Conservation (phyloP, 2,797 vertebrate genomes). For the Takifugu rubripes region DNA sequence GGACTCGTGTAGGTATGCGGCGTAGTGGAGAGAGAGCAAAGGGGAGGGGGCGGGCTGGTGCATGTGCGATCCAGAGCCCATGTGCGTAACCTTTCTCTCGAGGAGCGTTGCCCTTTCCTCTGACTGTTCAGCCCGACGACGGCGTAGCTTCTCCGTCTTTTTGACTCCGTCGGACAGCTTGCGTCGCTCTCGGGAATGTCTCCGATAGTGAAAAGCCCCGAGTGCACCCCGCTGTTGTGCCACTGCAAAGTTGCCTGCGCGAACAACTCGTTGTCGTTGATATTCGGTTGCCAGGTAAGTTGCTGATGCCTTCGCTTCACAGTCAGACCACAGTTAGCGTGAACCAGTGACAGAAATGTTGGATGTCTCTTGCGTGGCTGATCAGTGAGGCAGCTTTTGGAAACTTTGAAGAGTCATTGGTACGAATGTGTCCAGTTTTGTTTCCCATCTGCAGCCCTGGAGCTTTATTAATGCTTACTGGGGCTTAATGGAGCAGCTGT, state of each 20-base stretch:
- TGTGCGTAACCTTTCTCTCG: conserved; percentile 28
- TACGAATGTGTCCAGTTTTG: not conserved
- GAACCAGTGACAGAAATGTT: not conserved
- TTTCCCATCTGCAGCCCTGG: conserved; percentile 13
- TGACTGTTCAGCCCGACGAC: conserved; percentile 60
- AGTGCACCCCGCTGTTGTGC: conserved; percentile 90
- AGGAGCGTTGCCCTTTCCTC: conserved; percentile 63
- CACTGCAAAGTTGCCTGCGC: conserved; percentile 97
- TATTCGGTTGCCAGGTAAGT: conserved; percentile 99
- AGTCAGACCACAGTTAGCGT: not conserved
- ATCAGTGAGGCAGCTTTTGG: not conserved
- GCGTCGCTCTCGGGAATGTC: conserved; percentile 79
- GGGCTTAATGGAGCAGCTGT: conserved; percentile 37
- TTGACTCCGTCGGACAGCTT: conserved; percentile 11
- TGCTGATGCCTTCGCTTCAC: conserved; percentile 13
- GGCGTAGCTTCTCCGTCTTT: conserved; percentile 26
- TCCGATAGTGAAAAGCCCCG: conserved; percentile 84
- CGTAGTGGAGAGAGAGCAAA: not conserved
- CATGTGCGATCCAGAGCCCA: conserved; percentile 21
- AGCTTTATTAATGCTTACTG: conserved; percentile 38
- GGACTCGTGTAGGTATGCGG: not conserved
- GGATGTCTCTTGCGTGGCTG: no score
- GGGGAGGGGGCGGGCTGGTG: not conserved
- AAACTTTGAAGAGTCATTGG: not conserved
- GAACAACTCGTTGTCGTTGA: conserved; percentile 92